Evolutionary conservation across 2,797 vertebrate genomes (phyloP).

Genomic region (Cynopterus sphinx): DNA sequence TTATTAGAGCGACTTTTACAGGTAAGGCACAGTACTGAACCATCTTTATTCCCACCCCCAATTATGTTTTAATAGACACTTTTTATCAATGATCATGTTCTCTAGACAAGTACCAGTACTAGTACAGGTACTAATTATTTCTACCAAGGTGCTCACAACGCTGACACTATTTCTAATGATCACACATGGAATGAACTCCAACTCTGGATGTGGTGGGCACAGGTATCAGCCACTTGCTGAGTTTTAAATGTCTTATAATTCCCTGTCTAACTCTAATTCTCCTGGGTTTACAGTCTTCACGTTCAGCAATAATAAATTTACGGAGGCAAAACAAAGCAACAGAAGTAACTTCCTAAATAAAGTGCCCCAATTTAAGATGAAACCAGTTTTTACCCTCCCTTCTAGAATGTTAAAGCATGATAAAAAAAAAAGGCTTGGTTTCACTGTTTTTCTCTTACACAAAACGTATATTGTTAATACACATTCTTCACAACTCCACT

Average conservation of each 20-base stretch:
- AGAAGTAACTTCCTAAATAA: conserved; percentile 40
- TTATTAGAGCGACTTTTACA: neutral
- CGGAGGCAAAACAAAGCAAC: neutral
- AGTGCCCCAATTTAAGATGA: conserved; percentile 23
- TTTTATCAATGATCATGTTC: neutral
- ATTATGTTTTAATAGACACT: neutral
- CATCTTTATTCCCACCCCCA: neutral
- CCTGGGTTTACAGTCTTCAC: neutral
- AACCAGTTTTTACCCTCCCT: neutral
- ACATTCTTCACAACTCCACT: neutral
- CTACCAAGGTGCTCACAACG: neutral
- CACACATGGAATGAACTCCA: neutral
- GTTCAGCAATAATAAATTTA: neutral
- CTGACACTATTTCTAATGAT: neutral
- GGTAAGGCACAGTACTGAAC: neutral
- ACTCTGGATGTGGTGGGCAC: neutral
- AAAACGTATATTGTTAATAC: neutral
- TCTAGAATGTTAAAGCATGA: neutral
- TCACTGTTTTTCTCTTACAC: neutral
- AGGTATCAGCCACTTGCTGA: neutral
- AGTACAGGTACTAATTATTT: neutral
- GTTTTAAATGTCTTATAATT: neutral
- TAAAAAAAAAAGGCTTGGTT: neutral
- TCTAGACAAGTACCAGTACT: neutral
- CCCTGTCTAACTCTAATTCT: neutral